phyloP scores from a whole-genome alignment of 1,140 invertebrate genomes.

The Eubasilissa regina region DNA sequence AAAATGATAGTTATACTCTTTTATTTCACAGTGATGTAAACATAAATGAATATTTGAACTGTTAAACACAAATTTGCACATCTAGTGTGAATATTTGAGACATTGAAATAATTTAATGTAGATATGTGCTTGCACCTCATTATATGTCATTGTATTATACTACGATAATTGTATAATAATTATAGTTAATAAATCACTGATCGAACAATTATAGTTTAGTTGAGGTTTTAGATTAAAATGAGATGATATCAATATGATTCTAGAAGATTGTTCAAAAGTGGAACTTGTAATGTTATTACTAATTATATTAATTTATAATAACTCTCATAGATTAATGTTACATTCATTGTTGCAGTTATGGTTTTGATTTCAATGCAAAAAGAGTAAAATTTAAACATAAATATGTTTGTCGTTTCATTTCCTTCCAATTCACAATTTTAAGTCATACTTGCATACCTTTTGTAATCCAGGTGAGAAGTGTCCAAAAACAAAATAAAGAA shows the following conservation, averaged over 20 bases:
- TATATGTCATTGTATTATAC: slow-evolving; percentile 38
- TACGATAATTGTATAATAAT: slow-evolving; percentile 41
- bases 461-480: too few species aligned
- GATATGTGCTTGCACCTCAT: slow-evolving; percentile 58
- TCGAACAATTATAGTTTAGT: slow-evolving; percentile 48
- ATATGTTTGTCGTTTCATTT: slow-evolving; percentile 13
- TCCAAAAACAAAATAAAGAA: too few species aligned
- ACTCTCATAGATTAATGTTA: slow-evolving; percentile 58
- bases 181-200: slow-evolving; percentile 44
- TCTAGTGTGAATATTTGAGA: slow-evolving; percentile 53
- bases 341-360: slow-evolving; percentile 60
- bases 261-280: slow-evolving; percentile 52
- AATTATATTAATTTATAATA: slow-evolving; percentile 56
- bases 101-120: slow-evolving; percentile 51
- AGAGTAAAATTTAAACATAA: slow-evolving; percentile 49
- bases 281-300: slow-evolving; percentile 53
- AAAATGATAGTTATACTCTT: too few species aligned
- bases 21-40: too few species aligned
- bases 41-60: slow-evolving; percentile 2
- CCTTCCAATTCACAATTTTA: too few species aligned
- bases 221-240: slow-evolving; percentile 38
- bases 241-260: slow-evolving; percentile 46
- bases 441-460: too few species aligned
- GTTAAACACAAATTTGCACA: slow-evolving; percentile 4
- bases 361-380: slow-evolving; percentile 58